phyloP scores from a whole-genome alignment of 2,888 invertebrate species.

The Aquatica leii region DNA sequence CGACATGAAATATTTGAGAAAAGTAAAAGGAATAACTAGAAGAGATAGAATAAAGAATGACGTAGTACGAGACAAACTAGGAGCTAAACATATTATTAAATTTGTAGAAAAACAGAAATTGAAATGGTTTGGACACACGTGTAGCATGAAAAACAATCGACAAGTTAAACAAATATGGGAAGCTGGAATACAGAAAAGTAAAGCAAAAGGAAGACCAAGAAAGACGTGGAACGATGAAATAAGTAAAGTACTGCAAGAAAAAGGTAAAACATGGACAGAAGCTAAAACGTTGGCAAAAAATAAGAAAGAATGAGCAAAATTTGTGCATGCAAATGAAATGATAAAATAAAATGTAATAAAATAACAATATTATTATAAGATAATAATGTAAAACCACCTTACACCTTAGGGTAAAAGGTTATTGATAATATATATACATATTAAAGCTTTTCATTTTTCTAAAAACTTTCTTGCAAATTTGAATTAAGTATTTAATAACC shows the following conservation, averaged over 20 bases:
- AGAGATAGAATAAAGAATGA: conserved; percentile 24
- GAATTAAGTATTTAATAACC: too few relatives aligned
- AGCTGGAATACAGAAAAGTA: conserved; percentile 18
- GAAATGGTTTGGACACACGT: conserved; percentile 33
- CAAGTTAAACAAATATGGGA: conserved; percentile 31
- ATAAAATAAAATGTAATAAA: too few relatives aligned
- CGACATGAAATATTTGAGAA: conserved; percentile 34
- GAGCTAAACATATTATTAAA: conserved; percentile 18
- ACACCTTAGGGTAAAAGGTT: too few relatives aligned
- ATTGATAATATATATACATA: too few relatives aligned
- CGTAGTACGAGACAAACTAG: conserved; percentile 27
- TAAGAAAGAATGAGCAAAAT: conserved; percentile 10
- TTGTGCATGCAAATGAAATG: too few relatives aligned
- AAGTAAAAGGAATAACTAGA: conserved; percentile 24
- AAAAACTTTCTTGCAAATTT: too few relatives aligned
- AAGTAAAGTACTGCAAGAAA: conserved; percentile 4
- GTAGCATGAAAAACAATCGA: conserved; percentile 20
- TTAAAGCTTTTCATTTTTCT: too few relatives aligned
- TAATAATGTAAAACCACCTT: too few relatives aligned
- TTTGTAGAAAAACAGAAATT: conserved; percentile 33
- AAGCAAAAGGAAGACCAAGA: conserved; percentile 18
- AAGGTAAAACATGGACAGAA: conserved; percentile 11
- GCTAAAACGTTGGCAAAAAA: conserved; percentile 16
- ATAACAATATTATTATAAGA: too few relatives aligned
- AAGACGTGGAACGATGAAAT: conserved; percentile 14